phyloP scores from a whole-genome alignment of 2,888 invertebrate species.

The Gastracanthus pulcherrimus region DNA sequence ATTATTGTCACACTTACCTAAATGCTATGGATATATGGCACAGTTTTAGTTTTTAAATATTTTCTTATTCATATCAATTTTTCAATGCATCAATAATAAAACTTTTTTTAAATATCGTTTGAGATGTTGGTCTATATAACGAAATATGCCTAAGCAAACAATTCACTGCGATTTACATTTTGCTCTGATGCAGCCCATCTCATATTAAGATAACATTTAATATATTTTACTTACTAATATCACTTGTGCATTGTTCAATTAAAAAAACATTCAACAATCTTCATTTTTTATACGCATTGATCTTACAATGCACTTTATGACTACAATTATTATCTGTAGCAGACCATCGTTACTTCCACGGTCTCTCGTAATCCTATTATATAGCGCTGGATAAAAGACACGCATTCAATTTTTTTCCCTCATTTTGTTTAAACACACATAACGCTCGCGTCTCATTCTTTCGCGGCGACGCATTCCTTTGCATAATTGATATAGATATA shows the following conservation, averaged over 20 bases:
- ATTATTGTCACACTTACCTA: neutral
- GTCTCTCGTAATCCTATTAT: neutral
- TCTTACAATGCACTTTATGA: neutral
- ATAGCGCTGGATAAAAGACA: neutral
- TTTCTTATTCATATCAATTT: no score
- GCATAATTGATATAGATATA: conserved; percentile 34
- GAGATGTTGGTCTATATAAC: no score
- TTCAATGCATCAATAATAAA: no score
- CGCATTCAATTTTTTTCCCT: neutral
- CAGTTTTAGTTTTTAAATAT: no score
- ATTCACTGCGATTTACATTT: no score
- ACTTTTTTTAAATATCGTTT: no score
- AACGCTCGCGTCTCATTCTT: neutral
- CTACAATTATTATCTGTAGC: neutral
- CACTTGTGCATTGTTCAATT: neutral
- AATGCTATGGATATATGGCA: no score
- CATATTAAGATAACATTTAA: no score
- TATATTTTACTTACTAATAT: no score
- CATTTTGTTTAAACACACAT: neutral
- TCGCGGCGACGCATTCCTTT: neutral
- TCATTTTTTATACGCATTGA: neutral
- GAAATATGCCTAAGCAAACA: no score
- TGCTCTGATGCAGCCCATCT: no score
- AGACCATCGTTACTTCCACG: neutral
- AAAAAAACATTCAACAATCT: neutral